Evolutionary conservation across 1,140 invertebrate species (phyloP).

Genomic region (Leucophenga varia): DNA sequence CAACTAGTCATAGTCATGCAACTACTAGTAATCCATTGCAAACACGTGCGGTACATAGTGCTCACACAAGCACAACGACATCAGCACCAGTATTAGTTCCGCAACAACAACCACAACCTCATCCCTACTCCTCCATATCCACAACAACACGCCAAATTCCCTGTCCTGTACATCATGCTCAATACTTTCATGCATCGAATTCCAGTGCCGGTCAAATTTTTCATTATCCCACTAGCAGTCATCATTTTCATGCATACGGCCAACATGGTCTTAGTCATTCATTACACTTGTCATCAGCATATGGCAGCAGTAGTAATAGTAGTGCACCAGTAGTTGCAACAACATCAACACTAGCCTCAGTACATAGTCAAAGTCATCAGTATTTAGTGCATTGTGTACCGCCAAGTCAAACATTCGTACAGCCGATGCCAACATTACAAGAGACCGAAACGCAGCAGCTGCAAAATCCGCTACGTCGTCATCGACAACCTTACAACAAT

Average conservation of each 20-base stretch:
- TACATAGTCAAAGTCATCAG: slow-evolving; percentile 54
- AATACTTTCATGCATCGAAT: slow-evolving; percentile 5
- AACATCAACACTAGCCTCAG: slow-evolving; percentile 39
- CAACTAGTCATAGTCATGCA: slow-evolving; percentile 47
- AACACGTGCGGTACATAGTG: slow-evolving; percentile 8
- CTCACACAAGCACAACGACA: slow-evolving; percentile 22
- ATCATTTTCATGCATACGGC: slow-evolving; percentile 1
- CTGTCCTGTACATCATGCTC: slow-evolving; percentile 44
- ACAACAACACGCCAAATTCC: slow-evolving; percentile 22
- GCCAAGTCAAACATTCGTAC: slow-evolving; percentile 32
- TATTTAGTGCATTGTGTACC: slow-evolving; percentile 55
- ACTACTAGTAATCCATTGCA: slow-evolving; percentile 24
- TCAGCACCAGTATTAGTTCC: slow-evolving; percentile 2
- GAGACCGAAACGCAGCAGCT: slow-evolving; percentile 36
- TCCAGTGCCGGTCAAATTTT: slow-evolving; percentile 19
- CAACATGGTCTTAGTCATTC: slow-evolving; percentile 23
- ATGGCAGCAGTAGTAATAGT: slow-evolving; percentile 29
- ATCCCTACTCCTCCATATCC: neutral
- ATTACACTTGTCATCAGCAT: slow-evolving; percentile 21
- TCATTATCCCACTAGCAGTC: slow-evolving; percentile 23
- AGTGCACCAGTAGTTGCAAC: slow-evolving; percentile 48
- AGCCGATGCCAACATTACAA: slow-evolving; percentile 48
- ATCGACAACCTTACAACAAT: slow-evolving; percentile 4
- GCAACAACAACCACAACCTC: slow-evolving; percentile 1
- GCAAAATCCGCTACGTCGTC: too few species aligned